These are phyloP conservation scores for Andrena bicolor DNA, from an alignment of 2,888 invertebrate species.

Conservation along the genomic window DNA sequence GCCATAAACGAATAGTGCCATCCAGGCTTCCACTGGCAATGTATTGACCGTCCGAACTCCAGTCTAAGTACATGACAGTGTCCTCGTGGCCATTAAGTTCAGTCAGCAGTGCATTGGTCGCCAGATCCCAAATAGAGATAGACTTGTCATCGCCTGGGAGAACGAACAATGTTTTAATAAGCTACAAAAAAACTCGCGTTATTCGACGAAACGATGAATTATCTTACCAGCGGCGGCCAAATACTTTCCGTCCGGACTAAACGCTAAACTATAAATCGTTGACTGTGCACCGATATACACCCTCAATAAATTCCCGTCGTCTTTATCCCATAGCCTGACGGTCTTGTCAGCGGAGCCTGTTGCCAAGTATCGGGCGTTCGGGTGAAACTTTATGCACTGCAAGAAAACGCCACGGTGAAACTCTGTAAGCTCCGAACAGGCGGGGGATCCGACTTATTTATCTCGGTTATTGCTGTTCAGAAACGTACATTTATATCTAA, in stretches of 20 bases:
- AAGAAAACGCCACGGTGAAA: constrained; percentile 1
- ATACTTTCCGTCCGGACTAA: constrained; percentile 94
- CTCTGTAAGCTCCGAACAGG: neutral
- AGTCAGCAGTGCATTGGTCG: constrained; percentile 80
- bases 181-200: neutral
- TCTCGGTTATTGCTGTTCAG: neutral
- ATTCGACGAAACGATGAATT: neutral
- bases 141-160: constrained; percentile 80
- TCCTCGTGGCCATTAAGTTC: constrained; percentile 83
- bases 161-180: neutral
- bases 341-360: constrained; percentile 96
- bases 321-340: constrained; percentile 94
- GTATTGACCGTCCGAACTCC: constrained; percentile 83
- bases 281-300: constrained; percentile 92
- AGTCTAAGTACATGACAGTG: constrained; percentile 83
- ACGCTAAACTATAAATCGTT: constrained; percentile 91
- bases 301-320: constrained; percentile 93
- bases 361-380: constrained; percentile 95
- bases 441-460: neutral
- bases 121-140: constrained; percentile 82
- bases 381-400: constrained; percentile 95
- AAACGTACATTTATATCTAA: constrained; percentile 92
- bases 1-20: constrained; percentile 81
- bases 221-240: constrained; percentile 92
- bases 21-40: constrained; percentile 83